Base-by-base conservation (phyloP, 1,140 invertebrate species). In the Babylonia areolata region DNA sequence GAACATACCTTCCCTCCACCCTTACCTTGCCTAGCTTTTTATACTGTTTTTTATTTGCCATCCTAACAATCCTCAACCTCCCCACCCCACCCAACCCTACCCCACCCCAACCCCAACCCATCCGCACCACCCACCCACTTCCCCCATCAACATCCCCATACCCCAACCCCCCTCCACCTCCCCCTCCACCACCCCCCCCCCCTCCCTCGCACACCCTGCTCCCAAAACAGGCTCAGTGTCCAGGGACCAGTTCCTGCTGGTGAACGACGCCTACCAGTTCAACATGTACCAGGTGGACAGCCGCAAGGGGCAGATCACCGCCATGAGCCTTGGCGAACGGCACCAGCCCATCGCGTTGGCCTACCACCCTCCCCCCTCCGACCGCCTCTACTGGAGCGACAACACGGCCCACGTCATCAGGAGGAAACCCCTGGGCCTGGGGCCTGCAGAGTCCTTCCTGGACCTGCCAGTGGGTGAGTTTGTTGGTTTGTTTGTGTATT, bases 371-470 rank as follows among this genome's bases (percentile, higher is more conserved):
- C 35, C 31, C 81, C 81, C 28, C 17, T 5, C 6, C 28, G 17
- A 28, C 77, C 37, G 2, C 33, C 85, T 96, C n/a, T 92, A 91
- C 87, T 93, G 93, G 93, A 89, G 91, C 3, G 93, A 93, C 79
- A 92, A 90, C 71, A 89, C 88, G 11, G 88, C 82, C n/a, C 89
- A 92, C 51, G 77, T 89, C 2, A 90, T 93, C 46, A 87, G 90
- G 46, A 79, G 89, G 23, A 86, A n/a, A 17, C 85, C 88, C 20
- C 46, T 92, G 3, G 85, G 90, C 42, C 88, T 89, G 2, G 77
- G 37, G 42, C 35, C 78, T 0, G 95, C 96, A 0, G 93, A 95
- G 75, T 94, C 95, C 84, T 95, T 98, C 6, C 95, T 97, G 33
- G 95, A 95, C 39, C 81, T 90, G 15, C 58, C 85, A 23, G 95